Evolutionary conservation across 2,888 invertebrate genomes (phyloP).

Genomic region (Eulithis prunata): DNA sequence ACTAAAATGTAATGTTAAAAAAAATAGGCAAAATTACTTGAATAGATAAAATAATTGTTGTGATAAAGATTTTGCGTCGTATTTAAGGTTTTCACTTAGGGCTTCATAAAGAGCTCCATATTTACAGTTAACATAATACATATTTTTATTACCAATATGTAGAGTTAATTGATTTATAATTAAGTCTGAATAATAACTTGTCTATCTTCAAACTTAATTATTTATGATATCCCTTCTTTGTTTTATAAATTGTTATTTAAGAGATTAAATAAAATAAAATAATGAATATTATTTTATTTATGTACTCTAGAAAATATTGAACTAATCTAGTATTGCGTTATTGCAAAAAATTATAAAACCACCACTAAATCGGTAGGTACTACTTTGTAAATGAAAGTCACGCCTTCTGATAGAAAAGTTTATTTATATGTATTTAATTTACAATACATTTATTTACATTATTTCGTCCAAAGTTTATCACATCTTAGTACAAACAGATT

Average conservation of each 20-base stretch:
- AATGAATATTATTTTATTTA: constrained; percentile 20
- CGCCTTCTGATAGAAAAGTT: constrained; percentile 11
- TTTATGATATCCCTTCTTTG: constrained; percentile 44
- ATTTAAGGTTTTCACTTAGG: constrained; percentile 27
- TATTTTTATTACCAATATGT: constrained; percentile 27
- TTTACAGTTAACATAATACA: constrained; percentile 29
- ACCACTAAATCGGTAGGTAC: too few relatives aligned
- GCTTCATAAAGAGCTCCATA: constrained; percentile 37
- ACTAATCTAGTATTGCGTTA: too few relatives aligned
- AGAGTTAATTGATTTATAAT: constrained; percentile 7
- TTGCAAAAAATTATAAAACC: too few relatives aligned
- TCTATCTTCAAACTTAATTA: constrained; percentile 37
- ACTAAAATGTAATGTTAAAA: constrained; percentile 9
- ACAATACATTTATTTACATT: constrained; percentile 41
- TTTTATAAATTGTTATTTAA: constrained; percentile 50
- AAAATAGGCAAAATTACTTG: constrained; percentile 17
- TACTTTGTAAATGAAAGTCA: constrained; percentile 1
- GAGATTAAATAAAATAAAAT: constrained; percentile 48
- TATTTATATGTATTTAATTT: constrained; percentile 9
- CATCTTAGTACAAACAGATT: constrained; percentile 48
- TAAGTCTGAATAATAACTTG: constrained; percentile 18
- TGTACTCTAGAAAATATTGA: too few relatives aligned
- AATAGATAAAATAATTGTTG: constrained; percentile 35
- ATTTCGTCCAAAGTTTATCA: constrained; percentile 36
- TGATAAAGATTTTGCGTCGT: constrained; percentile 36